A percentile compares a stretch with the other conserved stretches of the same genome.
Evolutionary conservation across 2,888 invertebrate genomes (phyloP).

Genomic region (Galerucella calmariensis): DNA sequence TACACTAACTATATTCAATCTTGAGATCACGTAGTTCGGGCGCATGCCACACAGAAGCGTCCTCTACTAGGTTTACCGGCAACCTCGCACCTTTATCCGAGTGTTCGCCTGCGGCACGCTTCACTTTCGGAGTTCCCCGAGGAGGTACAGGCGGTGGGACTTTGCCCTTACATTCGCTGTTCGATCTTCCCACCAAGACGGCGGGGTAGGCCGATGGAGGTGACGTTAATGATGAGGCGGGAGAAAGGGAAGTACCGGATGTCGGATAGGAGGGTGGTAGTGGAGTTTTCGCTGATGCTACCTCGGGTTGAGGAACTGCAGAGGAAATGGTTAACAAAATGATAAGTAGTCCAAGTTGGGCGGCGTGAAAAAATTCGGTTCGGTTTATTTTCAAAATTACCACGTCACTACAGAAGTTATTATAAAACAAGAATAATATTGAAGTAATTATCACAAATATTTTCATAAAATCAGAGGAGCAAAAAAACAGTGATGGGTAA

Average conservation of each 20-base stretch:
- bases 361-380: slow-evolving; percentile 19
- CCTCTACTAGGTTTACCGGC: slow-evolving; percentile 33
- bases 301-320: slow-evolving; percentile 3
- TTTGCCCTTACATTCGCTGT: slow-evolving; percentile 72
- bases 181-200: slow-evolving; percentile 74
- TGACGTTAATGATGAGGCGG: slow-evolving; percentile 63
- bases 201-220: slow-evolving; percentile 77
- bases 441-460: neutral
- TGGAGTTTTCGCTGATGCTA: slow-evolving; percentile 34
- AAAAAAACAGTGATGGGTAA: too few species aligned
- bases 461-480: neutral
- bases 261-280: slow-evolving; percentile 18
- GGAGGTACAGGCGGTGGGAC: slow-evolving; percentile 92
- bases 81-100: slow-evolving; percentile 61
- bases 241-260: slow-evolving; percentile 36
- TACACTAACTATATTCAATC: slow-evolving; percentile 31
- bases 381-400: neutral
- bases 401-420: neutral
- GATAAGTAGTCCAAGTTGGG: neutral
- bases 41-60: slow-evolving; percentile 21
- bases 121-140: slow-evolving; percentile 79
- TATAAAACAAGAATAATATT: neutral
- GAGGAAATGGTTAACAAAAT: neutral
- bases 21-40: slow-evolving; percentile 26
- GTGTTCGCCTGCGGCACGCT: slow-evolving; percentile 68